A percentile compares a stretch with the other conserved stretches of the same genome.
These are phyloP conservation scores for Galaxias olidus DNA, from an alignment of 2,797 vertebrate genomes.

Conservation along the genomic window DNA sequence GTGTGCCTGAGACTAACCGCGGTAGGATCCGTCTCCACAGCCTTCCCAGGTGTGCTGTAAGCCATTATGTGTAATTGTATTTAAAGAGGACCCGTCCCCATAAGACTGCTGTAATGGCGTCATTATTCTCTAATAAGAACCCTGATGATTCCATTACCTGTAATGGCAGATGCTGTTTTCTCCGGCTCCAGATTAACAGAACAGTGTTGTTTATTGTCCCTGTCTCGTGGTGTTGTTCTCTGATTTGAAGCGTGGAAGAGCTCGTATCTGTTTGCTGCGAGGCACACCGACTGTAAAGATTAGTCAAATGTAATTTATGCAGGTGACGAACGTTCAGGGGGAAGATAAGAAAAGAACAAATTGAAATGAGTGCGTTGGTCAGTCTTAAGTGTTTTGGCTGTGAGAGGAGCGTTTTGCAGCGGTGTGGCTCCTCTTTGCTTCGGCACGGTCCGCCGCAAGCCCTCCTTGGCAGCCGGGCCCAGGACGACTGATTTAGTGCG, in stretches of 20 bases:
- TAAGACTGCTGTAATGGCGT: slow-evolving; percentile 33
- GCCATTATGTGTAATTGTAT: slow-evolving; percentile 54
- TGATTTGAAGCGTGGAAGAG: not conserved
- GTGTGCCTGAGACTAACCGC: no score
- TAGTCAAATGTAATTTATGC: slow-evolving; percentile 45
- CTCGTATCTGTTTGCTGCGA: slow-evolving; percentile 24
- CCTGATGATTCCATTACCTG: slow-evolving; percentile 41
- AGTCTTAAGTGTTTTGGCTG: slow-evolving; percentile 6
- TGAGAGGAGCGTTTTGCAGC: not conserved
- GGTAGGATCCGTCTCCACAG: no score
- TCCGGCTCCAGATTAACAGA: slow-evolving; percentile 8
- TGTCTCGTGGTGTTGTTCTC: not conserved
- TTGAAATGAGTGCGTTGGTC: slow-evolving; percentile 29
- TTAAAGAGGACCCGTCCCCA: slow-evolving; percentile 37
- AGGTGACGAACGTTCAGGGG: slow-evolving; percentile 29
- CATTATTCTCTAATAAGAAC: slow-evolving; percentile 17
- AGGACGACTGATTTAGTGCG: slow-evolving; percentile 8
- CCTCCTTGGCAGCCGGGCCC: not conserved
- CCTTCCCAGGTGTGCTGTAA: slow-evolving; percentile 24
- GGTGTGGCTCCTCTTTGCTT: not conserved
- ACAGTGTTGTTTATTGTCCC: slow-evolving; percentile 18
- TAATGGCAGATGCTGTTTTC: slow-evolving; percentile 30
- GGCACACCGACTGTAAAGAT: slow-evolving; percentile 26
- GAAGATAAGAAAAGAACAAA: slow-evolving; percentile 35
- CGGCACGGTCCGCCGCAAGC: slow-evolving; percentile 10